Evolutionary conservation across 2,888 invertebrate genomes (phyloP), one percentile per base, ranked within the genome.

Genomic region (Desoria tigrina): DNA sequence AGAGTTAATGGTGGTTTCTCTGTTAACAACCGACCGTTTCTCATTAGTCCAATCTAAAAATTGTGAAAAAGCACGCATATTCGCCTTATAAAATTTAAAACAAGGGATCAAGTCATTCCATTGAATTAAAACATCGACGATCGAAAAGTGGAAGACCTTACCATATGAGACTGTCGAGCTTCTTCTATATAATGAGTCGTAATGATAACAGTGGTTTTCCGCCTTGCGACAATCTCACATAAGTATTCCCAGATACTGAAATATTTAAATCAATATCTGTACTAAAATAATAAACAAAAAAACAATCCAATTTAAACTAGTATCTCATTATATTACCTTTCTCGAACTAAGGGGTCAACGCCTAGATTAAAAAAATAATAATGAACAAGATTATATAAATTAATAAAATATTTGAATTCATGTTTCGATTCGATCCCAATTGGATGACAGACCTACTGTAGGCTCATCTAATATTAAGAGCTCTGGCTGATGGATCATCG

Each of bases 141-240:
- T n/a, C n/a, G n/a, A n/a, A n/a, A n/a, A n/a, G n/a, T n/a, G n/a
- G n/a, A n/a, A n/a, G n/a, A n/a, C n/a, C n/a, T n/a, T n/a, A 92
- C 92, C 79, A 89, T 86, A 79, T 92, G 91, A 69, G 92, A 92
- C 82, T 92, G 92, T 74, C 92, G 82, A 24, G 95, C 94, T 82
- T 95, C 95, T 80, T 95, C 95, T 69, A 95, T 94, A 78, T 95
- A 95, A 58, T 49, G 49, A 18, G 49, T 90, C 75, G 95, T 95
- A 64, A 95, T 92, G 66, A 95, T 93, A 76, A 95, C 94, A 24
- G 94, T 94, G 81, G 92, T 94, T 80, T 91, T 89, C 51, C 91
- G 90, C 72, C 90, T 89, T 82, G 90, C 89, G 76, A 93, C 91
- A 78, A 94, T 92, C 79, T 91, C 87, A 66, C 94, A 90, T 79